These are phyloP conservation scores for Fulica atra DNA, from an alignment of 2,113 vertebrate genomes.

Conservation along the genomic window DNA sequence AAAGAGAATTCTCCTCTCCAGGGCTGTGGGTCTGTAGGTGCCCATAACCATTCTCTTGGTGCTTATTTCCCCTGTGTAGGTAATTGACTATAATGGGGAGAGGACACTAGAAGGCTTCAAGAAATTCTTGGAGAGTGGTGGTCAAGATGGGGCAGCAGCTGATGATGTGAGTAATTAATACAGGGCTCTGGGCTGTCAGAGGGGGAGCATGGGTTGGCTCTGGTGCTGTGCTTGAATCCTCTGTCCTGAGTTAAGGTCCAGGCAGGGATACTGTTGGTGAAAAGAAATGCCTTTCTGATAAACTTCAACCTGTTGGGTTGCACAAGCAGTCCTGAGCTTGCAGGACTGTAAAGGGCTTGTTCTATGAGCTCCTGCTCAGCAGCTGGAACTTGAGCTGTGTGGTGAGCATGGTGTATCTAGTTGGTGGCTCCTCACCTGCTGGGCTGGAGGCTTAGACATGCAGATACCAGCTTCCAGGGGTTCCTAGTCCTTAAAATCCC, in stretches of 20 bases:
- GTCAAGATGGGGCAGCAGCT: slow-evolving; percentile 90
- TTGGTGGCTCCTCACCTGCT: neutral
- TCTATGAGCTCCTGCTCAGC: neutral
- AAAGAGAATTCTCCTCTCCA: slow-evolving; percentile 55
- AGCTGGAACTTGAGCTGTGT: neutral
- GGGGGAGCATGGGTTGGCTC: accelerated
- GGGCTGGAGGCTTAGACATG: no score
- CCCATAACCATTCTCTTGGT: neutral
- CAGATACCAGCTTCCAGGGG: neutral
- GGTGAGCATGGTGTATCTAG: accelerated
- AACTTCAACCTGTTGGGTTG: neutral
- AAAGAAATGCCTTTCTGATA: neutral
- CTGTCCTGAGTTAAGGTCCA: neutral
- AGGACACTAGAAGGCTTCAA: slow-evolving; percentile 93
- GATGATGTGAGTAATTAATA: slow-evolving; percentile 77
- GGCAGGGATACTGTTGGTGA: neutral
- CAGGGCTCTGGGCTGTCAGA: neutral
- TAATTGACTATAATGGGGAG: slow-evolving; percentile 96
- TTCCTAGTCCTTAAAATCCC: neutral
- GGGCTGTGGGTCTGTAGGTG: neutral
- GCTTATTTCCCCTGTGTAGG: slow-evolving; percentile 65
- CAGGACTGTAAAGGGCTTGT: neutral
- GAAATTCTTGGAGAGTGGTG: slow-evolving; percentile 95
- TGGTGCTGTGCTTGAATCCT: neutral
- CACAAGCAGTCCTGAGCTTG: neutral